These are phyloP conservation scores for Periophthalmus magnuspinnatus DNA, from an alignment of 2,797 vertebrate genomes.

Conservation along the genomic window DNA sequence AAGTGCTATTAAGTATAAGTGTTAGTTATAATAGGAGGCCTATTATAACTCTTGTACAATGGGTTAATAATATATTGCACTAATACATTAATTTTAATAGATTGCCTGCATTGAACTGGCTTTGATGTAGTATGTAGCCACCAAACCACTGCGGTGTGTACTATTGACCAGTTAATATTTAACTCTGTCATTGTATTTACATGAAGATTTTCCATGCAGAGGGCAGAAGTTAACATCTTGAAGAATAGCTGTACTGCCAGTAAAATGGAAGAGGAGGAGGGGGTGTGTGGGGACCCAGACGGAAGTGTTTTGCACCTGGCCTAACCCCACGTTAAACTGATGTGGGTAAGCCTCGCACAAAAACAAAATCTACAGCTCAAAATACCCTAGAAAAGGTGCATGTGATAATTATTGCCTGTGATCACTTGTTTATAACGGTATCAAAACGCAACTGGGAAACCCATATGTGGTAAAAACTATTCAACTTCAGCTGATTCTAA, in stretches of 20 bases:
- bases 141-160: neutral
- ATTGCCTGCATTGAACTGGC: neutral
- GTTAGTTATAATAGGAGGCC: too few species aligned
- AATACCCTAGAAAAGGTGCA: too few species aligned
- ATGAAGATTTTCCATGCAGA: neutral
- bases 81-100: too few species aligned
- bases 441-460: neutral
- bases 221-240: neutral
- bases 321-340: neutral
- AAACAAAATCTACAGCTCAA: too few species aligned
- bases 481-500: constrained; percentile 16
- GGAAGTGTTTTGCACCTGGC: neutral
- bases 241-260: neutral
- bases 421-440: neutral
- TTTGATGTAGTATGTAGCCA: neutral
- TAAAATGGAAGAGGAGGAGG: neutral
- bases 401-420: neutral
- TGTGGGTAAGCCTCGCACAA: neutral
- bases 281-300: too few species aligned
- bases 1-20: too few species aligned
- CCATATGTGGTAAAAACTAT: neutral
- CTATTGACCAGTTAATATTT: constrained; percentile 28
- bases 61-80: too few species aligned
- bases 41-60: too few species aligned
- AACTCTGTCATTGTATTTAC: constrained; percentile 19